Evolutionary conservation across 2,888 invertebrate species (phyloP), one percentile per base, ranked within the genome.

Genomic region (Cyclophora albipunctata): DNA sequence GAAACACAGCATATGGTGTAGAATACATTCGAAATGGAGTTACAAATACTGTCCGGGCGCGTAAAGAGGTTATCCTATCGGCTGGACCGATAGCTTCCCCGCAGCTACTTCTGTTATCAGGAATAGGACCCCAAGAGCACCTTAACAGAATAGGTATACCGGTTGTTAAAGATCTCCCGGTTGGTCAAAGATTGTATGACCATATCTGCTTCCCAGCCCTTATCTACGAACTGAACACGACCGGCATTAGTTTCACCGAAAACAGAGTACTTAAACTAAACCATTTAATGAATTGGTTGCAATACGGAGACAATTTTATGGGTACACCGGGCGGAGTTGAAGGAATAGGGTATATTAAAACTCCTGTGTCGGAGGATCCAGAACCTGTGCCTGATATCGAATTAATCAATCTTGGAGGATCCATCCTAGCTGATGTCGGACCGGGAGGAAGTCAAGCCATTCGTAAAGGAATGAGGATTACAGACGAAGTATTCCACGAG

Each of bases 11-110:
- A 0, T 90, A 90, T 54, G 95, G 94, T 0, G 92, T 95, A 0
- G 87, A 93, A 61, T 93, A 92, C 55, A 75, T 90, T 1, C 90
- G 91, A 49, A 87, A 91, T 7, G 84, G 84, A 33, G 60, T 78
- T 6, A 70, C 70, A 37, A 78, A 80, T 54, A 82, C 78, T 5
- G 91, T 91, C 0, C 79, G 73, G 45, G 95, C 93, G 0, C 90
- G 90, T 2, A 95, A 93, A 71, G 96, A 96, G 82, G 93, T 98
- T 0, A 94, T 98, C 49, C 67, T 98, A 7, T 93, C 95, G 7
- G 96, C 95, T 2, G 98, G 98, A 0, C 91, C 96, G 2, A 93
- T 98, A 57, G 95, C 95, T 66, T 94, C 96, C 0, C 96, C 98
- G 0, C 97, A 98, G 75, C 74, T 98, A 3, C 89, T 98, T 5